Evolutionary conservation across 2,888 invertebrate genomes (phyloP).

Genomic region (Petrolisthes manimaculis): DNA sequence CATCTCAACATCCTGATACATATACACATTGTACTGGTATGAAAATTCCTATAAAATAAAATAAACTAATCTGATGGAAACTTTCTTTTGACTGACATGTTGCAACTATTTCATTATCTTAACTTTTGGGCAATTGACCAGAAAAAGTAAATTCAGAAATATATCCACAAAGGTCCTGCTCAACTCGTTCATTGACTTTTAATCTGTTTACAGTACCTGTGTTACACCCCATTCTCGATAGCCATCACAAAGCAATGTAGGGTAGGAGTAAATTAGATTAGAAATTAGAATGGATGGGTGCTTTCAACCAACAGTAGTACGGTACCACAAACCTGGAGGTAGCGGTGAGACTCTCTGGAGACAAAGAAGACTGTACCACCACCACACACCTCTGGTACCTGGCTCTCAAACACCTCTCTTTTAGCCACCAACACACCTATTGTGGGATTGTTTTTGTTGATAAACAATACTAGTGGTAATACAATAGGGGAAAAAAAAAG

Average conservation of each 20-base stretch:
- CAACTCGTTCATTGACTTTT: too few species aligned
- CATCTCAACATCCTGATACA: constrained; percentile 74
- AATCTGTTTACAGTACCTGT: too few species aligned
- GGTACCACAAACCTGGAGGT: constrained; percentile 71
- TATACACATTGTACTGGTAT: background rate
- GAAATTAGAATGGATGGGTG: too few species aligned
- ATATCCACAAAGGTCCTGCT: too few species aligned
- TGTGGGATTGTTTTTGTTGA: background rate
- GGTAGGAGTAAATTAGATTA: too few species aligned
- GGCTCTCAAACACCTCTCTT: constrained; percentile 73
- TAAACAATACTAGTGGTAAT: background rate
- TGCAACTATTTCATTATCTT: too few species aligned
- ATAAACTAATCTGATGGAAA: background rate
- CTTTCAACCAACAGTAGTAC: background rate
- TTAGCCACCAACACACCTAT: constrained; percentile 78
- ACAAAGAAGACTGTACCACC: constrained; percentile 75
- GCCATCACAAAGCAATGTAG: too few species aligned
- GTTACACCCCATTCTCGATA: too few species aligned
- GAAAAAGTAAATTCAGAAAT: too few species aligned
- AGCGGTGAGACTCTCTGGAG: constrained; percentile 72
- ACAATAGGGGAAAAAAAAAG: too few species aligned
- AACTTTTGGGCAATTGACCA: too few species aligned
- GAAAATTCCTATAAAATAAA: background rate
- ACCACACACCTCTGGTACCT: constrained; percentile 73
- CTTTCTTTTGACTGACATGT: too few species aligned